Evolutionary conservation across 2,113 vertebrate species (phyloP).

Genomic region (Balaeniceps rex): DNA sequence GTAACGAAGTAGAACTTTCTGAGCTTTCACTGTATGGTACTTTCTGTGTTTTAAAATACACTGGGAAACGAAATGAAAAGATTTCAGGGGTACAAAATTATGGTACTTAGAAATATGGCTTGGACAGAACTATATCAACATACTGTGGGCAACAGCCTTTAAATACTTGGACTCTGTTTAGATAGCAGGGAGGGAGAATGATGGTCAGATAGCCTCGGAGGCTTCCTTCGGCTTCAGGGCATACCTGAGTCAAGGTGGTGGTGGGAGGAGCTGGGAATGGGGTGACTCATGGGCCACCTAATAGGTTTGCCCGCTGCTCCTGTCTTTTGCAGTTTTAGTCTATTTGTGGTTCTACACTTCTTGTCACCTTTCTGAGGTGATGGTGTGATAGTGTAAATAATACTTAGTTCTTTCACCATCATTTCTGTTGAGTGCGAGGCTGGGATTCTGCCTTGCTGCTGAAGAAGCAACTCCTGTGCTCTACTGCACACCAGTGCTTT

Average conservation of each 20-base stretch:
- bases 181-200: too few species aligned
- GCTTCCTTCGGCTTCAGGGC: not conserved
- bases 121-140: not conserved
- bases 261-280: not conserved
- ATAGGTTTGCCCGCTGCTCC: not conserved
- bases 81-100: not conserved
- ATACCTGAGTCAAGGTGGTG: not conserved
- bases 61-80: not conserved
- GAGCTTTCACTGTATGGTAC: not conserved
- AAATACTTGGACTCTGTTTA: not conserved
- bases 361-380: not conserved
- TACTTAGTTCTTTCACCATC: not conserved
- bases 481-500: not conserved
- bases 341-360: not conserved
- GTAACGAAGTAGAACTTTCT: not conserved
- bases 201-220: not conserved
- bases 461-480: not conserved
- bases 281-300: too few species aligned
- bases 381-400: accelerated
- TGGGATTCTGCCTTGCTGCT: not conserved
- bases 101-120: not conserved
- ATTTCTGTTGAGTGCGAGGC: not conserved
- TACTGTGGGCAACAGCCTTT: not conserved
- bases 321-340: not conserved
- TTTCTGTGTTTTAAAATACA: not conserved